Evolutionary conservation across 92 coral and sea anemone genomes (phyloP).

Genomic region (Paramuricea clavata): DNA sequence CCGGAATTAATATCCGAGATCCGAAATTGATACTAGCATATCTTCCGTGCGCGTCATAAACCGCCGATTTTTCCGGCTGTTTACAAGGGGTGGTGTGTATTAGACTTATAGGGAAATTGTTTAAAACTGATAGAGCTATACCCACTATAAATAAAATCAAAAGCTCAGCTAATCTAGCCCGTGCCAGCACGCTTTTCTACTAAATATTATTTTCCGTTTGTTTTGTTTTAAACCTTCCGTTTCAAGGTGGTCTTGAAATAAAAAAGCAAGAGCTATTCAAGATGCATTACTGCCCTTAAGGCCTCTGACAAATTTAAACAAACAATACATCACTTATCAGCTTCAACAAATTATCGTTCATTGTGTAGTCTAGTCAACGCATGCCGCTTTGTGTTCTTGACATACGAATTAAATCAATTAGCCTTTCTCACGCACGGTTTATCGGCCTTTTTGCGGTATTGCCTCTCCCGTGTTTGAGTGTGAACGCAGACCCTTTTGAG

Average conservation of each 20-base stretch:
- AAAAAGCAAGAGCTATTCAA: not conserved
- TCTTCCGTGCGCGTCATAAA: not conserved
- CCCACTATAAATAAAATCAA: not conserved
- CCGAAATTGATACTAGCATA: not conserved
- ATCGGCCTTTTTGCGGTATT: too few relatives aligned
- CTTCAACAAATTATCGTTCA: not conserved
- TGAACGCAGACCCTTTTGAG: too few relatives aligned
- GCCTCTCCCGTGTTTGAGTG: too few relatives aligned
- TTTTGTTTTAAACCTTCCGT: not conserved
- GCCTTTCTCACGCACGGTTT: too few relatives aligned
- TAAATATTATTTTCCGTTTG: not conserved
- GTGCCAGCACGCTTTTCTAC: not conserved
- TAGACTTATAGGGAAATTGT: not conserved
- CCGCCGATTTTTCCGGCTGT: not conserved
- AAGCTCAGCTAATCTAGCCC: not conserved
- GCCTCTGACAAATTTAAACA: not conserved
- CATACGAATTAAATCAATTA: too few relatives aligned
- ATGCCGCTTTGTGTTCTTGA: not conserved
- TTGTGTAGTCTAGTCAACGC: not conserved
- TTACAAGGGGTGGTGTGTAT: not conserved
- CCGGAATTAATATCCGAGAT: not conserved
- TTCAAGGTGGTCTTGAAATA: not conserved
- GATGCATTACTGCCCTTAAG: not conserved
- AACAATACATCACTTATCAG: not conserved
- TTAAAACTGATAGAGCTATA: not conserved